Percentiles rank a stretch among this genome's conserved stretches.
Evolutionary conservation across 37 sponge, comb jelly and placozoan genomes (phyloP).

Genomic region (Agelas oroides): DNA sequence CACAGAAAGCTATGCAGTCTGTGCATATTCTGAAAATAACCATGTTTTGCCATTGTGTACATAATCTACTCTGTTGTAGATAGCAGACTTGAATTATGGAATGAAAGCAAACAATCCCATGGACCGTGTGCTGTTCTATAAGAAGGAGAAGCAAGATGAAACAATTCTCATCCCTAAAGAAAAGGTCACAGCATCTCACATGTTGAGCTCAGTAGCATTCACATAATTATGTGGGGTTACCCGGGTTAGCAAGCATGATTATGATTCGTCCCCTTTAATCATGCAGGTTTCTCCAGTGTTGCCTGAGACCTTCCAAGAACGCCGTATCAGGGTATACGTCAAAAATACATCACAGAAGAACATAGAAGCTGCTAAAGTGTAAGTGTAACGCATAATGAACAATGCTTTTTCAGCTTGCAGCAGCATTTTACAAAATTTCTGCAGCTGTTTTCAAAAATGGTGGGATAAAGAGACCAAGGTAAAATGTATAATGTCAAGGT

Average conservation of each 20-base stretch:
- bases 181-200: neutral
- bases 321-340: slow-evolving; percentile 69
- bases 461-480: too few relatives aligned
- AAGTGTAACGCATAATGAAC: too few relatives aligned
- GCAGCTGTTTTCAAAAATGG: too few relatives aligned
- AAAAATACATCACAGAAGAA: too few relatives aligned
- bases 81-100: slow-evolving; percentile 89
- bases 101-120: slow-evolving; percentile 85
- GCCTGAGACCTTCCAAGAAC: slow-evolving; percentile 74
- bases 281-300: slow-evolving; percentile 89
- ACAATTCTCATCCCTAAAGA: slow-evolving; percentile 39
- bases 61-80: slow-evolving; percentile 23
- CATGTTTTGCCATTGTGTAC: neutral
- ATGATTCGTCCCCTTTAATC: too few relatives aligned
- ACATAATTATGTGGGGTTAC: too few relatives aligned
- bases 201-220: neutral
- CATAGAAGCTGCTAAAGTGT: too few relatives aligned
- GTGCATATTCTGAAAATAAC: neutral
- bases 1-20: neutral
- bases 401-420: too few relatives aligned
- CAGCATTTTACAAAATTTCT: too few relatives aligned
- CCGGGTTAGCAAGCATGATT: too few relatives aligned
- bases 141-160: slow-evolving; percentile 67
- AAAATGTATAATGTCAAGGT: too few relatives aligned
- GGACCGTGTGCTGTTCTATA: slow-evolving; percentile 84